Conservation (phyloP, 2,888 invertebrate genomes). For the Synergus itoensis region DNA sequence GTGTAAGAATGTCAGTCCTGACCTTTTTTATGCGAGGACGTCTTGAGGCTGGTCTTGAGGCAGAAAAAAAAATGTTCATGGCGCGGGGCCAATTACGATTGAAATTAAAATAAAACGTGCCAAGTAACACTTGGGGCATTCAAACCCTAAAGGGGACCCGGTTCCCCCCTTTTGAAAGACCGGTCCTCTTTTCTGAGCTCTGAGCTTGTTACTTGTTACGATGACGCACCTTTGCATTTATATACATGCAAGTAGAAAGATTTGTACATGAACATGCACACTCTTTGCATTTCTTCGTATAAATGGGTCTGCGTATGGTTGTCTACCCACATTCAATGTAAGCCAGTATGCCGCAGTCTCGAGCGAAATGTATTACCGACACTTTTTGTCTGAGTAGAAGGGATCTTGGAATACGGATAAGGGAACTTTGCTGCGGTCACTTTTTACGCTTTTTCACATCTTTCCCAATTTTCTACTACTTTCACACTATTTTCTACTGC, state of each 20-base stretch:
- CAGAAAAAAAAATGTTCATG: background rate
- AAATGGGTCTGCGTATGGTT: constrained; percentile 35
- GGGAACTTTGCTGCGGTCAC: constrained; percentile 22
- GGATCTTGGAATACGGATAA: constrained; percentile 29
- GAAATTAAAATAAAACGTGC: constrained; percentile 55
- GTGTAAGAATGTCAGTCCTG: background rate
- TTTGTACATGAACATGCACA: constrained; percentile 35
- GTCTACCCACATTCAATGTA: constrained; percentile 63
- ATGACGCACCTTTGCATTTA: constrained; percentile 30
- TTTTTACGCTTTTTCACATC: constrained; percentile 15
- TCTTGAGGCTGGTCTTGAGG: background rate
- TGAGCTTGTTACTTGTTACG: constrained; percentile 15
- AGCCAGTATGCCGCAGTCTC: constrained; percentile 65
- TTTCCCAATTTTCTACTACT: constrained; percentile 35
- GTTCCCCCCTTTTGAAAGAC: constrained; percentile 54
- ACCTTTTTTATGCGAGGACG: background rate
- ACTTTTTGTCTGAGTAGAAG: constrained; percentile 28
- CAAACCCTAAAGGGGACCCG: constrained; percentile 19
- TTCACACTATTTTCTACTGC: constrained; percentile 12
- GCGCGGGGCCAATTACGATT: constrained; percentile 46
- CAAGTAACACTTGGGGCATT: constrained; percentile 47
- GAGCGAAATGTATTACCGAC: constrained; percentile 25
- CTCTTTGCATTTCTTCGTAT: constrained; percentile 46
- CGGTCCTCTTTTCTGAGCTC: constrained; percentile 51
- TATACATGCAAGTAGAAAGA: background rate